Evolutionary conservation across 2,888 invertebrate genomes (phyloP).

Genomic region (Ecliptopera silaceata): DNA sequence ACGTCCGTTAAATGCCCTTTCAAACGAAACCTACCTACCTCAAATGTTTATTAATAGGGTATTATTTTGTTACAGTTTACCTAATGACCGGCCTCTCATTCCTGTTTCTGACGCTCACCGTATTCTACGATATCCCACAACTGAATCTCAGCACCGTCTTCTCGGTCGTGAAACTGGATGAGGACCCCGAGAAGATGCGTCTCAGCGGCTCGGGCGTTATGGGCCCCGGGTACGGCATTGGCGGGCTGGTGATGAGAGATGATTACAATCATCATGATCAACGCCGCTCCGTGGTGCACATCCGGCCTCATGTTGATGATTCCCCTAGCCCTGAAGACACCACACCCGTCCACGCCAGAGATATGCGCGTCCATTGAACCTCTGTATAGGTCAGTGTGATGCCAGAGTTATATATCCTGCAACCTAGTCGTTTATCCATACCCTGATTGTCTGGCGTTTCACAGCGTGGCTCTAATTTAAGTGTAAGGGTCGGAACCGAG

Average conservation of each 20-base stretch:
- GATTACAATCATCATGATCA: constrained; percentile 78
- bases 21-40: no score
- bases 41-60: no score
- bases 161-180: constrained; percentile 83
- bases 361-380: constrained; percentile 79
- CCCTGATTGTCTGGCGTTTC: not conserved
- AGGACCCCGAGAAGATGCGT: constrained; percentile 87
- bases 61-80: constrained; percentile 83
- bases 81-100: constrained; percentile 91
- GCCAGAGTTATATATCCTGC: not conserved
- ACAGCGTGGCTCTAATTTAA: constrained; percentile 1
- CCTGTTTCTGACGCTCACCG: constrained; percentile 92
- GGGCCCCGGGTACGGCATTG: constrained; percentile 75
- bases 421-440: not conserved
- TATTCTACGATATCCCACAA: constrained; percentile 95
- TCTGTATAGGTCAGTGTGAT: not conserved
- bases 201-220: constrained; percentile 81
- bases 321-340: constrained; percentile 88
- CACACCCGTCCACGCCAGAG: constrained; percentile 84
- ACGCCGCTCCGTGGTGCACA: constrained; percentile 85
- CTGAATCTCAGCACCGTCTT: constrained; percentile 92
- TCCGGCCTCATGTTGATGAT: constrained; percentile 85
- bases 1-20: no score
- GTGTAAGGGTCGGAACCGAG: constrained; percentile 1
- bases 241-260: constrained; percentile 74